These are phyloP conservation scores for Lontra canadensis DNA, from an alignment of 2,113 vertebrate genomes.

Conservation along the genomic window DNA sequence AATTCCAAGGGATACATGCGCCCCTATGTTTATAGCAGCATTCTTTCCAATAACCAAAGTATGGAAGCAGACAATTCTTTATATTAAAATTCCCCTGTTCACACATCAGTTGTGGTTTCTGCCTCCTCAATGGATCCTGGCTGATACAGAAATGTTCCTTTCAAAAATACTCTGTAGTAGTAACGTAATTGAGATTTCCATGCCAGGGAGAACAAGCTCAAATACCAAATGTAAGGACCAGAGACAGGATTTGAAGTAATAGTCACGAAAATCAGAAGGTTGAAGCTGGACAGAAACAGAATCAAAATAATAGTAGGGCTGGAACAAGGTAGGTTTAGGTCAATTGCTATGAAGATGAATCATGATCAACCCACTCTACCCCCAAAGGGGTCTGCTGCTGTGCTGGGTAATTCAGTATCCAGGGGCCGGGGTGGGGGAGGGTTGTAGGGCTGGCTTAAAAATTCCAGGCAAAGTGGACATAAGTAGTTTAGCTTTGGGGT, in stretches of 20 bases:
- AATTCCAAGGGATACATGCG: background rate
- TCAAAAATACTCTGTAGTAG: background rate
- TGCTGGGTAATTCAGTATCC: background rate
- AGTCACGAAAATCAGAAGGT: background rate
- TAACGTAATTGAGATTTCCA: background rate
- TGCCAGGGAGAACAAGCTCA: background rate
- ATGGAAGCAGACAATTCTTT: background rate
- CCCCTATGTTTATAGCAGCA: background rate
- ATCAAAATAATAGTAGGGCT: background rate
- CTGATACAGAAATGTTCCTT: background rate
- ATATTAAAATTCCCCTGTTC: background rate
- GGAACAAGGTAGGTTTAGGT: background rate
- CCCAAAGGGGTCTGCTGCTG: background rate
- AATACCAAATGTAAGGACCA: background rate
- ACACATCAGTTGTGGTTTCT: background rate
- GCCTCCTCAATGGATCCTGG: background rate
- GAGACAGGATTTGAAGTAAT: background rate
- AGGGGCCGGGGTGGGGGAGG: background rate
- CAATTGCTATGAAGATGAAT: background rate
- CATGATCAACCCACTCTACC: too few species aligned
- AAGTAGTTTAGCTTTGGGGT: background rate
- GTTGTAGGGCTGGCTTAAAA: background rate
- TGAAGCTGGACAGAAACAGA: background rate
- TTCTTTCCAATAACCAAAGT: background rate
- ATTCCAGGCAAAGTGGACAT: background rate